Evolutionary conservation across 2,888 invertebrate genomes (phyloP).

Genomic region (Drosophila testacea): DNA sequence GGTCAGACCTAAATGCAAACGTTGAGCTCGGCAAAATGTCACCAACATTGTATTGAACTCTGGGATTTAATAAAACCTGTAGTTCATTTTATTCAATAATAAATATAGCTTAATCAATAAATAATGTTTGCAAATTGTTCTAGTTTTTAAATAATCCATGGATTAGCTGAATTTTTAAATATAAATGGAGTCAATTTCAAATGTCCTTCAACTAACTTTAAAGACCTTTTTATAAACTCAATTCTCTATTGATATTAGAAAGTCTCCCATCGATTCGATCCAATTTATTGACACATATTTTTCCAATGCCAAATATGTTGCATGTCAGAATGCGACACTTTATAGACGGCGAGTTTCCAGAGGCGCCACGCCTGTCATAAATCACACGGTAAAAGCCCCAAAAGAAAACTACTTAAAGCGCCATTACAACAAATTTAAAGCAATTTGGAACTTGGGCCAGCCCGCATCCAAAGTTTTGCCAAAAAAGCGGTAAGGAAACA

Average conservation of each 20-base stretch:
- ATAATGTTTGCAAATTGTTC: background rate
- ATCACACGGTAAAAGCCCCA: conserved; percentile 67
- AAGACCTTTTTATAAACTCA: background rate
- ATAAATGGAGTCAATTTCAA: background rate
- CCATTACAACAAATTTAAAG: conserved; percentile 81
- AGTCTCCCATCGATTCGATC: conserved; percentile 46
- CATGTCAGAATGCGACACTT: conserved; percentile 51
- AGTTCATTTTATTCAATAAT: background rate
- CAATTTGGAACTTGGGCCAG: conserved; percentile 75
- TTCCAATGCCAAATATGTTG: conserved; percentile 65
- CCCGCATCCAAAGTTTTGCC: conserved; percentile 57
- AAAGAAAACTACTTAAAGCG: conserved; percentile 80
- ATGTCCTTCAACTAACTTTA: background rate
- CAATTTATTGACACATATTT: conserved; percentile 48
- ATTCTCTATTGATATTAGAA: conserved; percentile 33
- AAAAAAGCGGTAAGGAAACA: conserved; percentile 50
- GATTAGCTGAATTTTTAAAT: background rate
- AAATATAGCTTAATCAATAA: background rate
- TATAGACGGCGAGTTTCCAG: conserved; percentile 17
- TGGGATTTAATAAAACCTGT: background rate
- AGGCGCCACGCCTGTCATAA: conserved; percentile 61
- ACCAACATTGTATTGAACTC: conserved; percentile 16
- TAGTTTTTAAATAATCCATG: background rate
- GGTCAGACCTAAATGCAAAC: conserved; percentile 43
- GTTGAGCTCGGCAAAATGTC: conserved; percentile 36